A percentile compares a stretch with the other conserved stretches of the same genome.
Evolutionary conservation across 2,113 vertebrate species (phyloP).

Genomic region (Hippocampus barbouri): DNA sequence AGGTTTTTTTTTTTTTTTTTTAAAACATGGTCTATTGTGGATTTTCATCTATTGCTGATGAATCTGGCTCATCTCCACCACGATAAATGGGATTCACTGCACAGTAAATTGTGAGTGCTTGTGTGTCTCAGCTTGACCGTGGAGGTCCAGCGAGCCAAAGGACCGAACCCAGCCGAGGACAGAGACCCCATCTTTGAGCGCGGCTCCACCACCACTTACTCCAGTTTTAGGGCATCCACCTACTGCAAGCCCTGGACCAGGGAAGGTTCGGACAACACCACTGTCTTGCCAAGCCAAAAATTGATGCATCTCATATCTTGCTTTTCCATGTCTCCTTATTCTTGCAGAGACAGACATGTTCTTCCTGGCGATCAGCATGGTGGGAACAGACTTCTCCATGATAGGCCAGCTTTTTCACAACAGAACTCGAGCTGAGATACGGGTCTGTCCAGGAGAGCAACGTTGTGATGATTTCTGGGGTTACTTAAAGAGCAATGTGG

Average conservation of each 20-base stretch:
- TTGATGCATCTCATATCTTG: not conserved
- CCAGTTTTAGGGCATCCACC: conserved; percentile 88
- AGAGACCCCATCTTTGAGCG: conserved; percentile 96
- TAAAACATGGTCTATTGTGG: no score
- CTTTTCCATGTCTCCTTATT: conserved; percentile 12
- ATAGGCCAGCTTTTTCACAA: conserved; percentile 95
- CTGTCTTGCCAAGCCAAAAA: not conserved
- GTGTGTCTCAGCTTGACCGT: conserved; percentile 85
- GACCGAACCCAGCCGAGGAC: conserved; percentile 82
- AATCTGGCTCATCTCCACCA: no score
- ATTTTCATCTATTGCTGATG: no score
- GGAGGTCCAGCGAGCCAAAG: conserved; percentile 87
- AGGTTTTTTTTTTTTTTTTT: no score
- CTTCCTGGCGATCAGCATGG: conserved; percentile 97
- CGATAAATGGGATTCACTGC: no score
- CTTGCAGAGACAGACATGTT: conserved; percentile 95
- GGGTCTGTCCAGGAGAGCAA: conserved; percentile 70
- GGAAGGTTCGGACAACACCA: conserved; percentile 73
- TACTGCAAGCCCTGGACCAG: conserved; percentile 92
- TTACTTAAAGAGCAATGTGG: not conserved
- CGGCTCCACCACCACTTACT: conserved; percentile 95
- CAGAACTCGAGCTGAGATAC: conserved; percentile 89
- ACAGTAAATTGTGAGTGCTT: not conserved
- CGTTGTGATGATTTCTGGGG: not conserved
- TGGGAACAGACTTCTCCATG: conserved; percentile 97